Base-by-base conservation (phyloP, 2,888 invertebrate genomes). In the Venusia cambrica region DNA sequence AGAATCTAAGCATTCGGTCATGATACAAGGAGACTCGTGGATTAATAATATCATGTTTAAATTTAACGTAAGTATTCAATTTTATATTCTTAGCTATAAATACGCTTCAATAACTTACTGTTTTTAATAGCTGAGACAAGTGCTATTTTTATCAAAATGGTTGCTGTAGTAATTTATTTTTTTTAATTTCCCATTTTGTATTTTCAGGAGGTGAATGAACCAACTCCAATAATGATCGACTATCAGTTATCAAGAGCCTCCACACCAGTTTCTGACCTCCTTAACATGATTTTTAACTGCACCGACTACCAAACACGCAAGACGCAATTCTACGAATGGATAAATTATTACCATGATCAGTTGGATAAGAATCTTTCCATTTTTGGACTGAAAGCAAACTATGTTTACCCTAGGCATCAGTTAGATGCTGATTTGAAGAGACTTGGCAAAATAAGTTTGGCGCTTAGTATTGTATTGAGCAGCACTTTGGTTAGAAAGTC, bases 21-120 rank as follows among this genome's bases (percentile, higher is more conserved):
- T 70, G 8, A 50, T 45, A 12, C 69, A 70, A 30, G 68, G 70
- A 15, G 70, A 69, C 19, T 39, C 51, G 11, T 69, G 69, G 69
- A 60, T 54, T 1, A 71, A 68, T 17, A 71, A 71, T 22, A 48
- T 71, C 5, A 48, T 71, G 50, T 71, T 63, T 32, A 55, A 51
- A 30, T 45, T 54, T 25, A 34, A 61, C 19, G 54, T 54, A 28
- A 51, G 50, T n/a, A n/a, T n/a, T n/a, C n/a, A n/a, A n/a, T n/a
- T n/a, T n/a, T n/a, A n/a, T n/a, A n/a, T n/a, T n/a, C n/a, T n/a
- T n/a, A n/a, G n/a, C n/a, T 45, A n/a, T n/a, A n/a, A n/a, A n/a
- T n/a, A n/a, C n/a, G n/a, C n/a, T n/a, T n/a, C n/a, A n/a, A n/a
- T n/a, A n/a, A n/a, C n/a, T n/a, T n/a, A n/a, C n/a, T n/a, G n/a